Evolutionary conservation across 2,888 invertebrate genomes (phyloP), one percentile per base, ranked within the genome.

Genomic region (Mythimna lalbum): DNA sequence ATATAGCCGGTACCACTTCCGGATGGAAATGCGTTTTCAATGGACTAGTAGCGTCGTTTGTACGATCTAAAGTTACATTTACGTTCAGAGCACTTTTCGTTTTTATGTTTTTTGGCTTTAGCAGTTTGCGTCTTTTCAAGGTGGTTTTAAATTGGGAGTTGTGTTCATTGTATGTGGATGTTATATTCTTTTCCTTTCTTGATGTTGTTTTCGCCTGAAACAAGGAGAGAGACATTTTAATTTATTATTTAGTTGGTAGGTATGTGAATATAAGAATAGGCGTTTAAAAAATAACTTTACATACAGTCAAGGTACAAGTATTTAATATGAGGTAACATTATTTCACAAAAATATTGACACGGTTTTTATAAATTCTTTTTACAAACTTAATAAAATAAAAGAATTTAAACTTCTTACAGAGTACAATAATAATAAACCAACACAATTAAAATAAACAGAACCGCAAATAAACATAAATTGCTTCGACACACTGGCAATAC

Each of bases 1-100:
- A 91, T 89, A 86, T 89, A 89, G 89, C 89, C 83, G 78, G 87
- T 81, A 89, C 89, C 87, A 88, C 89, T 92, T 92, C 90, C 89
- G 89, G 89, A 89, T 91, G 90, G 90, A 92, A 92, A 93, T 92
- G 92, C 90, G 89, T 85, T 85, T 85, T 88, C 88, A 86, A 90
- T 89, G 83, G 88, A 84, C 84, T 82, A 80, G 79, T 81, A 79
- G 80, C 76, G 75, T 82, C 86, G 81, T 80, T 81, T 81, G 80
- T 80, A 81, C 81, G 77, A 82, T 81, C 80, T 83, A 69, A 80
- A 81, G 81, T 86, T 86, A 87, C 82, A 82, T 85, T 73, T 77
- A 80, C 70, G 65, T 76, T 82, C 65, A 59, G 72, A 78, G 70
- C 63, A 78, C 76, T 79, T 86, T 73, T 83, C 69, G 76, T 73